These are phyloP conservation scores for Ferdinandea cuprea DNA, from an alignment of 2,888 invertebrate genomes.

Conservation along the genomic window DNA sequence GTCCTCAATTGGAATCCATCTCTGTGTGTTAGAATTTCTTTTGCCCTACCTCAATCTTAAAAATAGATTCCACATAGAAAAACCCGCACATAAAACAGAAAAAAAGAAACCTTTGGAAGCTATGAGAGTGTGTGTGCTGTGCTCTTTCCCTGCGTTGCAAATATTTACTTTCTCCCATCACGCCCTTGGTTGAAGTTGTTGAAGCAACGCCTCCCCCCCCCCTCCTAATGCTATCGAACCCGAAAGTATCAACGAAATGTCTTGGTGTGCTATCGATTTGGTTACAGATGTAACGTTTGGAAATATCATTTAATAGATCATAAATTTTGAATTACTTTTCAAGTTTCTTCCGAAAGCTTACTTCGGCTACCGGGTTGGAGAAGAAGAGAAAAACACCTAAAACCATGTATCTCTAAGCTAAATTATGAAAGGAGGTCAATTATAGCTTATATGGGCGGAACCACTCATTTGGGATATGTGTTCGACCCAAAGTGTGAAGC, in stretches of 20 bases:
- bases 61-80: slow-evolving; percentile 55
- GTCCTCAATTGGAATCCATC: slow-evolving; percentile 61
- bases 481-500: slow-evolving; percentile 46
- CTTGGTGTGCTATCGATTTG: slow-evolving; percentile 21
- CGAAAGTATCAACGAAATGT: background rate
- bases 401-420: background rate
- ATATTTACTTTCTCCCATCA: slow-evolving; percentile 43
- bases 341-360: background rate
- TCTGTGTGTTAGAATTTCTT: slow-evolving; percentile 34
- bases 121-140: slow-evolving; percentile 40
- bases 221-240: background rate
- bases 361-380: background rate
- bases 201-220: no score
- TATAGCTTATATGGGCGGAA: slow-evolving; percentile 46
- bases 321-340: slow-evolving; percentile 59
- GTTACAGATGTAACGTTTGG: slow-evolving; percentile 53
- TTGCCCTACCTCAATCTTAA: slow-evolving; percentile 69
- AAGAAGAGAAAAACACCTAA: background rate
- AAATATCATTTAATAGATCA: slow-evolving; percentile 56
- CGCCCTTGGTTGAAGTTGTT: slow-evolving; percentile 31
- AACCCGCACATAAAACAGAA: no score
- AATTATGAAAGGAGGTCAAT: slow-evolving; percentile 61
- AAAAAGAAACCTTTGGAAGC: slow-evolving; percentile 25
- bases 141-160: slow-evolving; percentile 7
- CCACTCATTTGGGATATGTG: slow-evolving; percentile 32